phyloP scores from a whole-genome alignment of 2,888 invertebrate species.

The Sinohyriopsis cumingii region DNA sequence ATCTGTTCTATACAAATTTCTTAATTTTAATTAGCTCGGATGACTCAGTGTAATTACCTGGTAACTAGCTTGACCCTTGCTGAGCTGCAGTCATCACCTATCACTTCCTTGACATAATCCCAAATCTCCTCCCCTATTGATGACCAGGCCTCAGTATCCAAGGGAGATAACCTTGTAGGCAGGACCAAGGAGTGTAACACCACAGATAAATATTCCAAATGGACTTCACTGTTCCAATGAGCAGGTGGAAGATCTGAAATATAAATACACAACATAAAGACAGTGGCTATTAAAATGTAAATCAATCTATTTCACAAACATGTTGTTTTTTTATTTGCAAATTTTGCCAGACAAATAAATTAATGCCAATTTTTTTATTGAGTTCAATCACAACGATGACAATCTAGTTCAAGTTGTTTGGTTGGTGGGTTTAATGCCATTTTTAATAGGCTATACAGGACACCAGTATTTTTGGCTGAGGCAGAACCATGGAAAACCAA shows the following conservation, averaged over 20 bases:
- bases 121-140: conserved; percentile 54
- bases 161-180: conserved; percentile 46
- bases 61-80: conserved; percentile 43
- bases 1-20: too few species aligned
- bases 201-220: conserved; percentile 45
- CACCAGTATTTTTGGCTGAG: too few species aligned
- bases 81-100: conserved; percentile 30
- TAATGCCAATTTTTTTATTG: too few species aligned
- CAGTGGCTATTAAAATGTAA: neutral
- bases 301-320: too few species aligned
- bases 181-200: conserved; percentile 46
- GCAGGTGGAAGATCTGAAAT: conserved; percentile 42
- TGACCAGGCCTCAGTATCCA: conserved; percentile 45
- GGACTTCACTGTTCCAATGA: conserved; percentile 59
- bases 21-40: neutral
- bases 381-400: too few species aligned
- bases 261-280: neutral
- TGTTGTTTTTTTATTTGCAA: too few species aligned
- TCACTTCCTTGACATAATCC: conserved; percentile 42
- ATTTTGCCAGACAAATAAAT: too few species aligned
- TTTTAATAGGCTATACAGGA: too few species aligned
- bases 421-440: too few species aligned
- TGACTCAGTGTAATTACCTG: conserved; percentile 38
- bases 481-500: too few species aligned
- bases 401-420: too few species aligned